Percentiles rank a stretch among this genome's conserved stretches.
These are phyloP conservation scores for Podocnemis expansa DNA, from an alignment of 2,113 vertebrate species.

Conservation along the genomic window DNA sequence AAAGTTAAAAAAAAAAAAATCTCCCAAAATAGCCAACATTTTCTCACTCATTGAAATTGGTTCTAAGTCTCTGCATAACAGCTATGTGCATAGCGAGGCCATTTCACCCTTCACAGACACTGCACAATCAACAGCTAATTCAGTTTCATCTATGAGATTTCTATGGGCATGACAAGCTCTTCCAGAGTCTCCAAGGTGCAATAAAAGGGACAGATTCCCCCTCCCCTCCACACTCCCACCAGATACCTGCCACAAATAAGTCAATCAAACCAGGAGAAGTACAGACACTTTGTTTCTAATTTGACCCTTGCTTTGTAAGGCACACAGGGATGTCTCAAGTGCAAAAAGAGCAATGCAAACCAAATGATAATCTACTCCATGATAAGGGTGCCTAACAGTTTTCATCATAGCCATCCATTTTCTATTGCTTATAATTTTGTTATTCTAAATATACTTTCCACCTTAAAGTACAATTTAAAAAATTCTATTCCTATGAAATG, in stretches of 20 bases:
- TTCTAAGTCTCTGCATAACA: background rate
- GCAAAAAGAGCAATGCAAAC: background rate
- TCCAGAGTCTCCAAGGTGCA: background rate
- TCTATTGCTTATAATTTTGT: background rate
- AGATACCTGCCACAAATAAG: background rate
- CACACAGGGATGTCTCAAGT: background rate
- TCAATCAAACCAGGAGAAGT: background rate
- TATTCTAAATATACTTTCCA: background rate
- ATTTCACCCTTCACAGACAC: background rate
- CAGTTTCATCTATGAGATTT: background rate
- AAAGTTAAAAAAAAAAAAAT: background rate
- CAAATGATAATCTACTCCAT: accelerated
- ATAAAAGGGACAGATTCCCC: background rate
- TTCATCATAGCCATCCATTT: background rate
- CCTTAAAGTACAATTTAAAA: background rate
- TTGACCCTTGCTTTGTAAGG: background rate
- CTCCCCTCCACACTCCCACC: background rate
- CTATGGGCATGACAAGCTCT: background rate
- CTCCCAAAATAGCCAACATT: background rate
- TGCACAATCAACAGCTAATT: background rate
- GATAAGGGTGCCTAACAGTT: background rate
- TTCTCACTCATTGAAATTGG: background rate
- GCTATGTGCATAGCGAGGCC: background rate
- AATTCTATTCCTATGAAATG: background rate
- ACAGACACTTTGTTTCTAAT: background rate